phyloP scores from a whole-genome alignment of 2,113 vertebrate species.

The Patagioenas fasciata region DNA sequence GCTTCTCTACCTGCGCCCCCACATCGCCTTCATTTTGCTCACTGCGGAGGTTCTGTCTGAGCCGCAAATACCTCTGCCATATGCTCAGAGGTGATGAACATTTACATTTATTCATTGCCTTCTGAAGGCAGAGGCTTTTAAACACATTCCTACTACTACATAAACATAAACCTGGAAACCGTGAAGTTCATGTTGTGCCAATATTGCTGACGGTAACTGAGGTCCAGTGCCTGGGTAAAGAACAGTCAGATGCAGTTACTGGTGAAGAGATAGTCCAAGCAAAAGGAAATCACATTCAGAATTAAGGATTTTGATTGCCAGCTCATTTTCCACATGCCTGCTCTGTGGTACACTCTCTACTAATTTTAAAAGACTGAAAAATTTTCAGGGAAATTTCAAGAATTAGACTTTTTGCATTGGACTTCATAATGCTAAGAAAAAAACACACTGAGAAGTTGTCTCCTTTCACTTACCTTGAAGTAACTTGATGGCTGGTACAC shows the following conservation, averaged over 20 bases:
- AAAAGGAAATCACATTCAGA: neutral
- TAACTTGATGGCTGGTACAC: neutral
- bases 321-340: neutral
- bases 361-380: neutral
- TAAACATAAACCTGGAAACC: conserved; percentile 18
- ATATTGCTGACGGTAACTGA: neutral
- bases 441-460: neutral
- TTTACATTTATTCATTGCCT: conserved; percentile 15
- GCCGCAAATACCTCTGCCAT: neutral
- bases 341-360: neutral
- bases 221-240: neutral
- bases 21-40: neutral
- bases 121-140: neutral
- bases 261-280: neutral
- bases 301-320: neutral
- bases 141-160: neutral
- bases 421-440: neutral
- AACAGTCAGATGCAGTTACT: neutral
- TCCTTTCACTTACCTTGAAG: neutral
- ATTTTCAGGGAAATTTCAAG: neutral
- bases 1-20: neutral
- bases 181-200: neutral
- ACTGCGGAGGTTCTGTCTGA: neutral
- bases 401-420: neutral
- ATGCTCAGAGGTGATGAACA: neutral